Evolutionary conservation across 2,888 invertebrate species (phyloP), one percentile per base, ranked within the genome.

Genomic region (Scaptomyza parva): DNA sequence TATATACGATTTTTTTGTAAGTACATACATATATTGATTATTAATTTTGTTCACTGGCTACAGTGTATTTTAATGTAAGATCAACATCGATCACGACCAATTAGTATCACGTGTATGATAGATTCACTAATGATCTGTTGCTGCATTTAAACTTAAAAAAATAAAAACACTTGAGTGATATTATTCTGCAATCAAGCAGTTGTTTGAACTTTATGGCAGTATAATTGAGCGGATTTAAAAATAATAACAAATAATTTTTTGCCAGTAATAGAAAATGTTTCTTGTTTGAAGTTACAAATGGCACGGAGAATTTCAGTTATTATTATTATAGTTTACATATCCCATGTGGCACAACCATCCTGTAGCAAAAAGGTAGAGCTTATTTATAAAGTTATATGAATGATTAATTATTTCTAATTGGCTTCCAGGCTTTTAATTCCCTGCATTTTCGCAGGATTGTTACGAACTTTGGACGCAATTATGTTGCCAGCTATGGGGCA

Each of bases 371-470:
- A 28, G 28, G 73, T 74, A 24, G 18, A 9, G 9, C 1, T 4
- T 11, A 6, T 3, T 1, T 2, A 24, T 24, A 24, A 24, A 24
- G 6, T 7, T 24, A 6, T 24, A 4, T 24, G 8, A 7, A 7
- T 0, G 8, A 7, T 24, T 24, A n/a, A 11, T 11, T n/a, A 14
- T 2, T 28, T 18, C 4, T 3, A 18, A n/a, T 11, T 17, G 9
- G 9, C 3, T 0, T 14, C 6, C 17, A 76, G 59, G 28, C 81
- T 0, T 22, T 77, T n/a, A 59, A 48, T 17, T 58, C 53, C 1
- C 5, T 72, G 17, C 41, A 62, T 4, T 76, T 76, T 26, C 77
- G 72, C 30, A 66, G 30, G 30, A 53, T 52, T 7, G 14, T 47
- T 18, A 47, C 67, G n/a, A 26, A 7, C 4, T 48, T 28, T 48